A percentile compares a stretch with the other conserved stretches of the same genome.
These are phyloP conservation scores for Hippopotamus amphibius DNA, from an alignment of 2,113 vertebrate genomes.

Conservation along the genomic window DNA sequence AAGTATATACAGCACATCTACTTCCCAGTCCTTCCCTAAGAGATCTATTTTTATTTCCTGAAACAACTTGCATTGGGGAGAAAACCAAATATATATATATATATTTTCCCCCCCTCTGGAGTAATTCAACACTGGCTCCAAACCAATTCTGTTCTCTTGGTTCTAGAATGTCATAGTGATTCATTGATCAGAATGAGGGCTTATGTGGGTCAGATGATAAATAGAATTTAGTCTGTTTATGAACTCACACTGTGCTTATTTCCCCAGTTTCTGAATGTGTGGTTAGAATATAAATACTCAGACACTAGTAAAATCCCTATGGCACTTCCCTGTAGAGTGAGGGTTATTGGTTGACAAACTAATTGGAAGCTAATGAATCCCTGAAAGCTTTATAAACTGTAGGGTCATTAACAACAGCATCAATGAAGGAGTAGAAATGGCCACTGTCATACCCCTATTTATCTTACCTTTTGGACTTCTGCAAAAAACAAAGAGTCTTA, in stretches of 20 bases:
- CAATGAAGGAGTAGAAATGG: not conserved
- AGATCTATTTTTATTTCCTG: not conserved
- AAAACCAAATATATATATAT: not conserved
- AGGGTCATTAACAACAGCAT: not conserved
- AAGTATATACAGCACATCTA: not conserved
- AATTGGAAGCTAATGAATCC: not conserved
- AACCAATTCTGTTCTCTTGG: slow-evolving; percentile 1
- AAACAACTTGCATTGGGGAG: not conserved
- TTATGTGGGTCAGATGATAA: slow-evolving; percentile 1
- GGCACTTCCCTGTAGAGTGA: not conserved
- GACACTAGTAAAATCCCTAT: not conserved
- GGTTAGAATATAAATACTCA: slow-evolving; percentile 7
- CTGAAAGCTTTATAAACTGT: not conserved
- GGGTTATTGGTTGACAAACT: not conserved
- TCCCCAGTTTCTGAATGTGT: not conserved
- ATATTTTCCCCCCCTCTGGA: not conserved
- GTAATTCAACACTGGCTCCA: not conserved
- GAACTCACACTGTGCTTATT: not conserved
- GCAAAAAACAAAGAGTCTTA: not conserved
- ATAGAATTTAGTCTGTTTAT: not conserved
- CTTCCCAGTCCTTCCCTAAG: not conserved
- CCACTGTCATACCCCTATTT: not conserved
- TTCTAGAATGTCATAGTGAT: not conserved
- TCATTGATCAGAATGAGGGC: not conserved
- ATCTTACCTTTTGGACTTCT: not conserved